Evolutionary conservation across 2,888 invertebrate genomes (phyloP).

Genomic region (Patella caerulea): DNA sequence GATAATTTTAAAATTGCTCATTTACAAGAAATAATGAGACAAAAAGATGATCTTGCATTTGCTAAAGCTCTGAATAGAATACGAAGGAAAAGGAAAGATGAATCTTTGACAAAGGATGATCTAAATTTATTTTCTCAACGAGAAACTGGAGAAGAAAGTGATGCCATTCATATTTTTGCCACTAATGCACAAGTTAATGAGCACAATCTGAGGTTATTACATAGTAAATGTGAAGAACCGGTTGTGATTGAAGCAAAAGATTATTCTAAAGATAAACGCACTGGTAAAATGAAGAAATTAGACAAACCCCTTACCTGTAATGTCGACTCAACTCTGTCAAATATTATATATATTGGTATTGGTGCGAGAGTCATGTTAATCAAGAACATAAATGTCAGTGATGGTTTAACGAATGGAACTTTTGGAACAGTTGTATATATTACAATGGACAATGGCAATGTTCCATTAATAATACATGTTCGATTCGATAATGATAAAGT

Average conservation of each 20-base stretch:
- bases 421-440: no score
- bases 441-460: background rate
- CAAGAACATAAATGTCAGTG: background rate
- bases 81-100: slow-evolving; percentile 4
- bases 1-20: slow-evolving; percentile 24
- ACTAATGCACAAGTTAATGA: slow-evolving; percentile 15
- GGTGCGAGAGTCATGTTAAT: slow-evolving; percentile 17
- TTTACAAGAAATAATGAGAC: slow-evolving; percentile 18
- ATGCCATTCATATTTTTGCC: slow-evolving; percentile 16
- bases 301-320: no score
- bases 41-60: slow-evolving; percentile 15
- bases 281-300: no score
- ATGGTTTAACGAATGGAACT: background rate
- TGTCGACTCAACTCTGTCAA: slow-evolving; percentile 7
- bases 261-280: background rate
- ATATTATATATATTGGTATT: background rate
- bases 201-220: slow-evolving; percentile 1
- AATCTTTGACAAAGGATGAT: slow-evolving; percentile 1
- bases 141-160: slow-evolving; percentile 5
- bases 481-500: slow-evolving; percentile 26
- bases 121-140: background rate
- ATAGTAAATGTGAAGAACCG: background rate
- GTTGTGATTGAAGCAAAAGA: slow-evolving; percentile 17
- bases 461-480: slow-evolving; percentile 16
- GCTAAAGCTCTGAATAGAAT: slow-evolving; percentile 15